These are phyloP conservation scores for Cassiopea xamachana DNA, from an alignment of 30 jellyfish, hydroid and myxozoan species.

Conservation along the genomic window DNA sequence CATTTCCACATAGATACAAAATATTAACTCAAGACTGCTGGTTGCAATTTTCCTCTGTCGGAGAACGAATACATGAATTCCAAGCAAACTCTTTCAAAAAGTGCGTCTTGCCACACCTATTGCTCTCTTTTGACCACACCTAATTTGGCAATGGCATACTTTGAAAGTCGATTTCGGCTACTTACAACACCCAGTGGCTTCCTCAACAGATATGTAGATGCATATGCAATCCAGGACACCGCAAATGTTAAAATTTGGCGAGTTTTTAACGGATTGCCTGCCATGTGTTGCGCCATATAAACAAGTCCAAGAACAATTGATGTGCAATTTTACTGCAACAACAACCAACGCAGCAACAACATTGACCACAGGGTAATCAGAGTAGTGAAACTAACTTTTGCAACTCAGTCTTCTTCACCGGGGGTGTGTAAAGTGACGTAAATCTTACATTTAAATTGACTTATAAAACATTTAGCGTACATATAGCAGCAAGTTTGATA, in stretches of 20 bases:
- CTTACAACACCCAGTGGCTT: slow-evolving; percentile 99
- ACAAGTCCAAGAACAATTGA: background rate
- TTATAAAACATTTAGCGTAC: too few species aligned
- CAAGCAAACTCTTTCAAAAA: too few species aligned
- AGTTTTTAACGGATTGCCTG: slow-evolving; percentile 65
- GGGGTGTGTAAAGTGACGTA: background rate
- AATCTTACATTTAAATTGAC: background rate
- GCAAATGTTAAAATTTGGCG: slow-evolving; percentile 82
- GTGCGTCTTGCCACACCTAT: too few species aligned
- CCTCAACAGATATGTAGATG: slow-evolving; percentile 90
- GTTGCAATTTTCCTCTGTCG: too few species aligned
- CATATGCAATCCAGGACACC: slow-evolving; percentile 96
- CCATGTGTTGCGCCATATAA: background rate
- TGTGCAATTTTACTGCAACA: background rate
- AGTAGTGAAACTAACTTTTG: background rate
- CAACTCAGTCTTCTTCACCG: background rate
- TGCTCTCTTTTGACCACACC: too few species aligned
- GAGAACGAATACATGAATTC: too few species aligned
- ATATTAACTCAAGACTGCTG: too few species aligned
- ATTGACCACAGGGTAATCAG: background rate
- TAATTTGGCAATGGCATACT: too few species aligned
- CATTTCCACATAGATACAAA: too few species aligned
- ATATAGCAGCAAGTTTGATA: too few species aligned
- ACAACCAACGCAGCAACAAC: background rate
- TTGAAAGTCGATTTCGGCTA: too few species aligned